Base-by-base conservation (phyloP, 2,888 invertebrate genomes). In the Agonopterix alstromeriana region DNA sequence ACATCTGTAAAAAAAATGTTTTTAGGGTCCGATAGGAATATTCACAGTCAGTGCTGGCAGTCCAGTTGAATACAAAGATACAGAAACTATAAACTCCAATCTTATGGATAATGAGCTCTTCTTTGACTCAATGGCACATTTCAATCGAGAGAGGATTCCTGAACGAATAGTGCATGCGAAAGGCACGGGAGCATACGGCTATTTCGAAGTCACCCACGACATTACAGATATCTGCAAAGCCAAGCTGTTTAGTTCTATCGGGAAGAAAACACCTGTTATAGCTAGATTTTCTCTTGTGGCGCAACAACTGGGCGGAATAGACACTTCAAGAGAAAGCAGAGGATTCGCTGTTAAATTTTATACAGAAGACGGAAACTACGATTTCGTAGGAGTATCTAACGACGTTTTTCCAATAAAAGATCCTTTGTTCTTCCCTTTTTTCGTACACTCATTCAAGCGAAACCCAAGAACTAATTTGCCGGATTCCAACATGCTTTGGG, bases 121-220 rank as follows among this genome's bases (percentile, higher is more conserved):
- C 52, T 56, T 94, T 10, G 94, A 94, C 61, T 93, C 93, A 70
- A 76, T 94, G 56, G 85, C 93, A 0, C 93, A 95, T 68, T 96
- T 96, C 67, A 91, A 92, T 67, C 87, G 95, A 12, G 97, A 97
- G 74, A 90, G 97, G 47, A 97, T 97, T 61, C 97, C 97, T 0
- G 97, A 97, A 71, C 90, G 97, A 55, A 95, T 96, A 0, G 96
- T 95, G 1, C 96, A 96, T 73, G 96, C 97, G 1, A 97, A 97
- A 81, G 97, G 97, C 55, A 94, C 94, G 43, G 95, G 94, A 42
- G 94, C 94, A 5, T 43, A 41, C 40, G 52, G 49, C 11, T 47
- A 47, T 41, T 44, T 52, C 12, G 46, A 49, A 43, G 49, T 49
- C 38, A 49, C 49, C 2, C 43, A 46, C 36, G 43, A 49, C 10